phyloP scores from a whole-genome alignment of 1,140 invertebrate species.

The Drosophila pruinosa region DNA sequence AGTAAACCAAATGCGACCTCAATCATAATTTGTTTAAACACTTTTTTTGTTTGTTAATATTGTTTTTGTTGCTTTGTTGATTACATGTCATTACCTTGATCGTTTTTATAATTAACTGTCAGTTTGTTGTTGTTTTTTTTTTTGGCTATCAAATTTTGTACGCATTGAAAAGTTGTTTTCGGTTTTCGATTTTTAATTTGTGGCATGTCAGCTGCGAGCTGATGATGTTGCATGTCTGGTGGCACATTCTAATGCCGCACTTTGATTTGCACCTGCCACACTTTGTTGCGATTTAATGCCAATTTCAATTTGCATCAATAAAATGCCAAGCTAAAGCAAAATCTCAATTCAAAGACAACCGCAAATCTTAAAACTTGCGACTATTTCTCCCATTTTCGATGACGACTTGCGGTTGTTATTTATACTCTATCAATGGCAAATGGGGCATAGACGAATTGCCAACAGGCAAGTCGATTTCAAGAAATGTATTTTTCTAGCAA shows the following conservation, averaged over 20 bases:
- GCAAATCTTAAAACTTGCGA: conserved; percentile 10
- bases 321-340: conserved; percentile 36
- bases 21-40: conserved; percentile 63
- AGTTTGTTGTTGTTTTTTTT: conserved; percentile 21
- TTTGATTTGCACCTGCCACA: conserved; percentile 29
- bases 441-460: not conserved
- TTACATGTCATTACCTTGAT: conserved; percentile 68
- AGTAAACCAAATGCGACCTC: conserved; percentile 45
- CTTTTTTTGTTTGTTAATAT: conserved; percentile 19
- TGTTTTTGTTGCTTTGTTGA: conserved; percentile 42
- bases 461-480: not conserved
- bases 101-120: conserved; percentile 70
- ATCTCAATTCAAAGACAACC: conserved; percentile 3
- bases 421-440: not conserved
- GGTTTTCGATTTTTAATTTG: not conserved
- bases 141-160: not conserved
- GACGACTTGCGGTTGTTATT: not conserved
- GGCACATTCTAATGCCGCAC: conserved; percentile 16
- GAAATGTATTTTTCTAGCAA: not conserved
- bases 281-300: conserved; percentile 43
- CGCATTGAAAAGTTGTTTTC: conserved; percentile 20
- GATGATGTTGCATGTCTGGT: conserved; percentile 2
- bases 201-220: not conserved
- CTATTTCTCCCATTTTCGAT: not conserved
- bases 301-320: conserved; percentile 64